These are phyloP conservation scores for Scaptomyza polygonia DNA, from an alignment of 2,888 invertebrate species.

Conservation along the genomic window DNA sequence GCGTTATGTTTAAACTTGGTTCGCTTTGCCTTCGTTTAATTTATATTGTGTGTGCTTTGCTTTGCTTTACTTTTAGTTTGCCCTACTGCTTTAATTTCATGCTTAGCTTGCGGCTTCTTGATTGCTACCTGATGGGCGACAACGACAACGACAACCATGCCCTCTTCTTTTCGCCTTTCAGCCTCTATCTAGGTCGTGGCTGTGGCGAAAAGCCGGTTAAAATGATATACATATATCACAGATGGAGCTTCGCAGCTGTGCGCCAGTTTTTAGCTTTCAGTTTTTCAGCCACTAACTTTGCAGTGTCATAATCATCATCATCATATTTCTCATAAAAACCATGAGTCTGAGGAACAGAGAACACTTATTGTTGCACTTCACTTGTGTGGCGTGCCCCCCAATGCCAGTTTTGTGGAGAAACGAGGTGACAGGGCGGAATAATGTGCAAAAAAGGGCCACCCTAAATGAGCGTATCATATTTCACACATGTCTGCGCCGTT, in stretches of 20 bases:
- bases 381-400: conserved; percentile 38
- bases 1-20: conserved; percentile 17
- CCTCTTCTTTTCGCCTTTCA: background rate
- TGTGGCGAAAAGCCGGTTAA: conserved; percentile 23
- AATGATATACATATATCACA: conserved; percentile 50
- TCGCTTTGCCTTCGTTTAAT: conserved; percentile 8
- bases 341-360: conserved; percentile 7
- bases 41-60: background rate
- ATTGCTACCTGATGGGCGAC: conserved; percentile 54
- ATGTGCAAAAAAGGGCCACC: conserved; percentile 28
- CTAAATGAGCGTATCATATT: conserved; percentile 74
- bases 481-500: conserved; percentile 58
- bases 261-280: conserved; percentile 41
- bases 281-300: conserved; percentile 65
- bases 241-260: conserved; percentile 51
- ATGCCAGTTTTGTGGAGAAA: conserved; percentile 19
- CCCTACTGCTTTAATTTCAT: conserved; percentile 52
- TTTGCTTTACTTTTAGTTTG: conserved; percentile 17
- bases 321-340: conserved; percentile 23
- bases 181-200: conserved; percentile 19
- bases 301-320: conserved; percentile 47
- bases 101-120: conserved; percentile 39
- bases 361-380: conserved; percentile 76
- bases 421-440: background rate
- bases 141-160: conserved; percentile 8